Conservation (phyloP, 2,888 invertebrate genomes). For the Stenchaetothrips biformis region DNA sequence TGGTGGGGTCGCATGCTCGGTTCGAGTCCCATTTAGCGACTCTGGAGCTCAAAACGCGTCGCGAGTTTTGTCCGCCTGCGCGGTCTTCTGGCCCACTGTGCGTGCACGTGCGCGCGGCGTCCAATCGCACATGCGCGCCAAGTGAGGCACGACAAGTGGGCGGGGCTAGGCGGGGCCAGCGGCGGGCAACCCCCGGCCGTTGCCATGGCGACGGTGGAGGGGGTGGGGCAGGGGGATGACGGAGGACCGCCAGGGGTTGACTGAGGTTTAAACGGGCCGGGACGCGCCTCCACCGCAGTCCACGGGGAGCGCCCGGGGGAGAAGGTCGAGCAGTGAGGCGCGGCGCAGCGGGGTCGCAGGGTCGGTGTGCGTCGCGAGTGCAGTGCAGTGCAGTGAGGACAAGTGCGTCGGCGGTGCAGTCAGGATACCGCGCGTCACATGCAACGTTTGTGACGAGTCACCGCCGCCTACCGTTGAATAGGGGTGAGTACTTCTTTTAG, state of each 20-base stretch:
- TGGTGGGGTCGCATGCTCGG: too few relatives aligned
- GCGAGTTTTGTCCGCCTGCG: too few relatives aligned
- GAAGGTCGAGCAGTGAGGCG: background rate
- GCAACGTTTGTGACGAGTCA: too few relatives aligned
- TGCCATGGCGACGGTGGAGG: slow-evolving; percentile 1
- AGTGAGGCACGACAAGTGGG: slow-evolving; percentile 19
- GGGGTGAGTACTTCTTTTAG: too few relatives aligned
- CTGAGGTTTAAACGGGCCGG: slow-evolving; percentile 7
- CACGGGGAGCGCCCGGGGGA: background rate
- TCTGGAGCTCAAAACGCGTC: too few relatives aligned
- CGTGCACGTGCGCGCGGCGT: background rate
- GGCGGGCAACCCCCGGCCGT: background rate
- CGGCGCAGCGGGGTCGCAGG: background rate
- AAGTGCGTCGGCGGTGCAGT: too few relatives aligned
- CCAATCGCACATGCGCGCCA: slow-evolving; percentile 5
- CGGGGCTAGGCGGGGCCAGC: background rate
- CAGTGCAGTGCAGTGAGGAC: too few relatives aligned
- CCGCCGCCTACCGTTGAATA: too few relatives aligned
- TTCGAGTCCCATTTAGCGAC: too few relatives aligned
- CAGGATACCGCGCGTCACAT: too few relatives aligned
- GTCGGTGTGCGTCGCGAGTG: too few relatives aligned
- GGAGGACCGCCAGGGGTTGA: background rate
- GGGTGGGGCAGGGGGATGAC: background rate
- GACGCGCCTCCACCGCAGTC: too few relatives aligned
- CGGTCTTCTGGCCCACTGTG: background rate